Conservation (phyloP, 1,140 invertebrate species). For the Teleogryllus occipitalis region DNA sequence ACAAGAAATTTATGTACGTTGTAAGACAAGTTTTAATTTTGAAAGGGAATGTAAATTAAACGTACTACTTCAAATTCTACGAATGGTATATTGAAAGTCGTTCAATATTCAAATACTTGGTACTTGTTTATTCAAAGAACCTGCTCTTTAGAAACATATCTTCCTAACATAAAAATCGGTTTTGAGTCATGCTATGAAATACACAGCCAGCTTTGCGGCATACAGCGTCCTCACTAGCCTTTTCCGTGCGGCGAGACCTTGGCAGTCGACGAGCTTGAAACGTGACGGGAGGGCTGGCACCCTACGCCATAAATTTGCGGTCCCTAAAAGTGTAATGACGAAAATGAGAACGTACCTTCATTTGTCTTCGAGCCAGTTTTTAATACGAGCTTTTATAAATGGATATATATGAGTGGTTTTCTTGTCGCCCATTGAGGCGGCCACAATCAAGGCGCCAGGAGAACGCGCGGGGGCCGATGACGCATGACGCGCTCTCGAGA, state of each 20-base stretch:
- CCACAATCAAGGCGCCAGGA: neutral
- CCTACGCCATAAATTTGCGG: neutral
- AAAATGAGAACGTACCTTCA: neutral
- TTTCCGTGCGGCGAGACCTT: neutral
- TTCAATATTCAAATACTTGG: too few relatives aligned
- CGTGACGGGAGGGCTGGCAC: neutral
- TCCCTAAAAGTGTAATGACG: neutral
- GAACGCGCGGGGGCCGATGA: neutral
- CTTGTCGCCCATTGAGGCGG: neutral
- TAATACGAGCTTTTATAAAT: neutral
- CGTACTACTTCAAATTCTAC: too few relatives aligned
- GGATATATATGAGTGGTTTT: conserved; percentile 5
- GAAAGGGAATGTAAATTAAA: too few relatives aligned
- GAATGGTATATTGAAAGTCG: too few relatives aligned
- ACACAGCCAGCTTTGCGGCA: neutral
- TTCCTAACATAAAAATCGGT: neutral
- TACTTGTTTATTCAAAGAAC: too few relatives aligned
- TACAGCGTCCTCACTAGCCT: neutral
- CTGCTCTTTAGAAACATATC: neutral
- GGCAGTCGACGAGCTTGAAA: neutral
- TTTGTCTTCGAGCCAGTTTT: neutral
- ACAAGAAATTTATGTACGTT: too few relatives aligned
- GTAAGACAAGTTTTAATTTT: too few relatives aligned
- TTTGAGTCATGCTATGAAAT: neutral
- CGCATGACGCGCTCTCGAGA: neutral